Conservation (phyloP, 2,888 invertebrate genomes). For the Gymnoscelis rufifasciata region DNA sequence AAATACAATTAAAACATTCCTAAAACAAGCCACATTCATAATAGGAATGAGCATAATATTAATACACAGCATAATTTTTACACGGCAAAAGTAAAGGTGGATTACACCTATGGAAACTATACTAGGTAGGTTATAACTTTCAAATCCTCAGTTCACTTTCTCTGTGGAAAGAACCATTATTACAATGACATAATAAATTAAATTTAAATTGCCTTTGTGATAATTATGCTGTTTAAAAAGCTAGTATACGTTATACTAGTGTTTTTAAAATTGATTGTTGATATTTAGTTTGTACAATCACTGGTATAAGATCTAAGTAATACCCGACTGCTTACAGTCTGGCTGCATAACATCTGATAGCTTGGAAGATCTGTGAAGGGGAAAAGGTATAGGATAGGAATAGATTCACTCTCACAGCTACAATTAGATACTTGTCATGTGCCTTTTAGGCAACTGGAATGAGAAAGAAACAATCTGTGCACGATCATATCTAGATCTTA, state of each 20-base stretch:
- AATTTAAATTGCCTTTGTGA: no score
- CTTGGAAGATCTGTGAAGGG: slow-evolving; percentile 38
- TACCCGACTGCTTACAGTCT: slow-evolving; percentile 12
- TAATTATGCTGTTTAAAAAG: not conserved
- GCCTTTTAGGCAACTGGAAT: slow-evolving; percentile 2
- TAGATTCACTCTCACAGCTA: slow-evolving; percentile 2
- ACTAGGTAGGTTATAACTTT: no score
- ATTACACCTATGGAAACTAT: no score
- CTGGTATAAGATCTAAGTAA: slow-evolving; percentile 33
- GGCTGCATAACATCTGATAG: slow-evolving; percentile 25
- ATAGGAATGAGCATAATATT: not conserved
- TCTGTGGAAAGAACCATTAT: no score
- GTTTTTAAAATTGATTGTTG: slow-evolving; percentile 20
- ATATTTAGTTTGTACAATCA: slow-evolving; percentile 47
- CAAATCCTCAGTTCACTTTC: no score
- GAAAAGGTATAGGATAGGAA: slow-evolving; percentile 6
- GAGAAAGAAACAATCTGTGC: slow-evolving; percentile 3
- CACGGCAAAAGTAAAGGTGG: not conserved
- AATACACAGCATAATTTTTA: not conserved
- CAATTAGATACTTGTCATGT: slow-evolving; percentile 2
- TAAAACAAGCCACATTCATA: slow-evolving; percentile 11
- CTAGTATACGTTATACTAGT: not conserved
- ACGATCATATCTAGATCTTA: not conserved
- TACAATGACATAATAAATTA: no score
- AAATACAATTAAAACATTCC: slow-evolving; percentile 32